Base-by-base conservation (phyloP, 2,797 vertebrate genomes). In the Melanotaenia nigrans region DNA sequence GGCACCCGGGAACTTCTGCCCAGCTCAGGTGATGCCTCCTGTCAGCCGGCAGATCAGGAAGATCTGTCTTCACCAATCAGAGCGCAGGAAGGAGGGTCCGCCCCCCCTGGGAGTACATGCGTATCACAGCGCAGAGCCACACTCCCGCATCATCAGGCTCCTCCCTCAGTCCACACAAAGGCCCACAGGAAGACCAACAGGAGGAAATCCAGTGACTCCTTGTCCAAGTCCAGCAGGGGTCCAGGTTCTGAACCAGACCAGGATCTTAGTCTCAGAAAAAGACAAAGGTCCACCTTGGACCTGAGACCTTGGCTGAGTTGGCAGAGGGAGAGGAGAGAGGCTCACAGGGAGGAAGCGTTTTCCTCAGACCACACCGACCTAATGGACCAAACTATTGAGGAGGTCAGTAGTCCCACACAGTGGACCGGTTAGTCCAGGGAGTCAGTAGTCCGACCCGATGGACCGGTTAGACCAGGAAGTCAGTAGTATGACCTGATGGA, bases 361-460 rank as follows among this genome's bases (percentile, higher is more conserved):
- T 90, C 81, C 2, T 90, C 71, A 20, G 84, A 82, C 33, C 73
- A 78, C 69, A 89, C 68, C 9, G 89, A 87, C 70, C 76, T 81
- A n/a, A 81, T 95, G 77, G 92, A 91, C 72, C 83, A 86, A 77
- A 94, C 93, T 60, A 95, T 95, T 56, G 95, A 96, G 86, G 88
- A 95, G 85, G 91, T 92, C 6, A 47, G 57, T 51, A 13, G 3
- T 8, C 35, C 33, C 33, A 33, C 33, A 5, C 8, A 6, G 7
- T 33, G 33, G 8, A 33, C 5, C 5, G 33, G 33, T 33, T 28
- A 28, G 25, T 28, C 25, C 25, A 28, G 25, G 5, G 4, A 1
- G 33, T 33, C 33, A 5, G 33, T 33, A 33, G 35, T 36, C 35
- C 2, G 9, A 36, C 35, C 9, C 1, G 35, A 11, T 36, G 35